Conservation (phyloP, 2,888 invertebrate genomes). For the Oegoconia quadripuncta region DNA sequence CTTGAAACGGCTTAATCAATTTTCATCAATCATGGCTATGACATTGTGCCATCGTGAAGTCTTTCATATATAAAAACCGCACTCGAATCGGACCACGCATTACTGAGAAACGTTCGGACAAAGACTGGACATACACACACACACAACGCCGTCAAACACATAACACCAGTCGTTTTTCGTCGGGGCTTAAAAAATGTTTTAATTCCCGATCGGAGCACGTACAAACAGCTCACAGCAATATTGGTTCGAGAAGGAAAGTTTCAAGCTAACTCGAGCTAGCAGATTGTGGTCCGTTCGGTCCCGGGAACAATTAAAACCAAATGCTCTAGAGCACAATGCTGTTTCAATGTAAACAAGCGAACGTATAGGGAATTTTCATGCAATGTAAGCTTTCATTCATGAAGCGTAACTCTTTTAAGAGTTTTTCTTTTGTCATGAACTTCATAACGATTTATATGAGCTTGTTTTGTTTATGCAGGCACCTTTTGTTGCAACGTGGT, state of each 20-base stretch:
- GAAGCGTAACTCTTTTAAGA: constrained; percentile 1
- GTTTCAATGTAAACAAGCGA: constrained; percentile 42
- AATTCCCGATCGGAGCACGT: constrained; percentile 49
- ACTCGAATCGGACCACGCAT: too few species aligned
- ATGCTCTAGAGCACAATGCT: constrained; percentile 40
- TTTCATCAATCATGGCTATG: too few species aligned
- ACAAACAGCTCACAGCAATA: constrained; percentile 41
- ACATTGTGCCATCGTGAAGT: too few species aligned
- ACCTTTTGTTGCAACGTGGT: too few species aligned
- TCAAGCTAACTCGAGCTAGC: constrained; percentile 17
- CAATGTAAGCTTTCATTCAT: constrained; percentile 21
- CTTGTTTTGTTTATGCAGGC: too few species aligned
- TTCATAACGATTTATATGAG: too few species aligned
- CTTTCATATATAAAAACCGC: too few species aligned
- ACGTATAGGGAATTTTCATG: constrained; percentile 33
- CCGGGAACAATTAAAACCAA: constrained; percentile 51
- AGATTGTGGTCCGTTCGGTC: constrained; percentile 27
- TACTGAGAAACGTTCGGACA: too few species aligned
- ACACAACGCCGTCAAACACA: too few species aligned
- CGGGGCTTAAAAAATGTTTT: constrained; percentile 42
- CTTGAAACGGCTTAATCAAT: too few species aligned
- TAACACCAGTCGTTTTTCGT: too few species aligned
- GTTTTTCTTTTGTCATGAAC: constrained; percentile 1
- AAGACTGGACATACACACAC: too few species aligned
- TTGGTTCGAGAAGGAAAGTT: constrained; percentile 52